A percentile compares a stretch with the other conserved stretches of the same genome.
phyloP scores from a whole-genome alignment of 2,113 vertebrate species.

The Calidris pygmaea region DNA sequence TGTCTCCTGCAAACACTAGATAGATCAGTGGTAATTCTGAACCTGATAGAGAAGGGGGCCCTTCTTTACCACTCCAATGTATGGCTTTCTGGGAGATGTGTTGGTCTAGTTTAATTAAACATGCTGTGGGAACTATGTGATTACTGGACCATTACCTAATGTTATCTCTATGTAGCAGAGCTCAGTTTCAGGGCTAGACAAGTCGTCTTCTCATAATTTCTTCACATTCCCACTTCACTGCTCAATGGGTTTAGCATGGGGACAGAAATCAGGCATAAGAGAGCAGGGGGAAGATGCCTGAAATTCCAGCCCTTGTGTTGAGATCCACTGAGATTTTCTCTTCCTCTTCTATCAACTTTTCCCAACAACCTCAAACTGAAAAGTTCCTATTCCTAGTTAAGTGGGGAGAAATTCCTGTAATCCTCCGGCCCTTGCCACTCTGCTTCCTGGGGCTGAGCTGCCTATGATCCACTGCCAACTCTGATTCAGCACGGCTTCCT shows the following conservation, averaged over 20 bases:
- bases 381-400: background rate
- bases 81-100: background rate
- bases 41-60: background rate
- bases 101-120: background rate
- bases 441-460: background rate
- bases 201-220: background rate
- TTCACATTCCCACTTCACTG: background rate
- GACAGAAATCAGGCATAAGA: background rate
- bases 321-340: background rate
- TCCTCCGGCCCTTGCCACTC: background rate
- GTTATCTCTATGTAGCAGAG: background rate
- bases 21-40: background rate
- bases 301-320: background rate
- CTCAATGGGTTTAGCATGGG: fast-evolving
- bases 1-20: background rate
- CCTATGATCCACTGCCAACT: background rate
- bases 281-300: background rate
- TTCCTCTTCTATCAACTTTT: background rate
- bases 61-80: background rate
- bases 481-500: background rate
- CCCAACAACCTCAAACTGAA: background rate
- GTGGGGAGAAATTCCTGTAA: background rate
- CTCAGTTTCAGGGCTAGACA: background rate
- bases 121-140: background rate
- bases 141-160: background rate